Base-by-base conservation (phyloP, 2,888 invertebrate species). In the Dasysyrphus albostriatus region DNA sequence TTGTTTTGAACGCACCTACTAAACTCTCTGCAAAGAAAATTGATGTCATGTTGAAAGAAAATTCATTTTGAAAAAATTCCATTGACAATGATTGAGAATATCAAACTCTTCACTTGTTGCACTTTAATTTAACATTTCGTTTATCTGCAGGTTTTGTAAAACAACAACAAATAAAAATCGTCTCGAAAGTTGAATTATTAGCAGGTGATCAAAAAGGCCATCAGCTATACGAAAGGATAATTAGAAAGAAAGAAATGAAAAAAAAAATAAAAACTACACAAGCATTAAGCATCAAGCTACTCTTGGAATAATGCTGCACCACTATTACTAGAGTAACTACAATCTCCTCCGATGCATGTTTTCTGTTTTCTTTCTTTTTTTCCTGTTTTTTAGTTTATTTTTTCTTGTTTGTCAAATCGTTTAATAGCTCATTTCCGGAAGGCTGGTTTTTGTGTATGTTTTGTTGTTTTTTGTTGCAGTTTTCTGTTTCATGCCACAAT, bases 351-450 rank as follows among this genome's bases (percentile, higher is more conserved):
- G 47, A 47, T 69, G 56, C 56, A 58, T 82, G 47, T 49, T 74
- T 70, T 73, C 42, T 72, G 6, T 42, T 14, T 5, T 42, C 12
- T 49, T 74, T 70, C 69, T 42, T 72, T 0, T 42, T 14, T 5
- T 42, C 14, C 14, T 5, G n/a, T 42, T 3, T 39, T 39, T 39
- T 12, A 0, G 49, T 79, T 42, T n/a, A n/a, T n/a, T 51, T 63
- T 79, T 73, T 70, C 74, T 39, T 39, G 51, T 56, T 51, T 61
- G 70, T 69, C 58, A 77, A 49, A 69, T 61, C 67, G 72, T 61
- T 77, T 85, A 88, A 76, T 88, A 69, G 61, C 61, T 81, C 61
- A 77, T 75, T 85, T 81, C 81, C 81, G 81, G 77, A 34, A 61
- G 61, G 65, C 58, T 34, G n/a, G 24, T 51, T 80, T 73, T 74